Evolutionary conservation across 1,140 invertebrate genomes (phyloP).

Genomic region (Cydia splendana): DNA sequence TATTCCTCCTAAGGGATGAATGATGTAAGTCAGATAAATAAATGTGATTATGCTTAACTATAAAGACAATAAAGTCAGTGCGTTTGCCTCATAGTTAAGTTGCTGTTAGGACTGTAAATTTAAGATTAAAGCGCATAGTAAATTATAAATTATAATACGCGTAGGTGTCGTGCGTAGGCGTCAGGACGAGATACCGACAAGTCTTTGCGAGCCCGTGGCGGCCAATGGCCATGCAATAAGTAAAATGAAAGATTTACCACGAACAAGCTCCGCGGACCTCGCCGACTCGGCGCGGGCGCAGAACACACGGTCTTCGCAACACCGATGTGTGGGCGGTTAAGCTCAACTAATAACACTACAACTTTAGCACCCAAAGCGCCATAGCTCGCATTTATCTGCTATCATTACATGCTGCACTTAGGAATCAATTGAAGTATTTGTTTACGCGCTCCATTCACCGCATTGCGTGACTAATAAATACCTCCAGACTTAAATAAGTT

Average conservation of each 20-base stretch:
- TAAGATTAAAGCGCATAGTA: slow-evolving; percentile 1
- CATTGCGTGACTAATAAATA: slow-evolving; percentile 4
- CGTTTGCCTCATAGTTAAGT: background rate
- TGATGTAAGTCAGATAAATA: background rate
- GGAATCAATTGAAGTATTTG: background rate
- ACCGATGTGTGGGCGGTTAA: background rate
- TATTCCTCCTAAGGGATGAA: too few species aligned
- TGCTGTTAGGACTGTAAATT: background rate
- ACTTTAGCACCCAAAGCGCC: slow-evolving; percentile 20
- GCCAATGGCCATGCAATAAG: slow-evolving; percentile 24
- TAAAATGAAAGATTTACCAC: slow-evolving; percentile 27
- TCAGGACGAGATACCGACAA: slow-evolving; percentile 19
- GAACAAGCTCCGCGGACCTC: slow-evolving; percentile 15
- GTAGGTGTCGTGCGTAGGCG: slow-evolving; percentile 26
- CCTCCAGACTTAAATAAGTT: background rate
- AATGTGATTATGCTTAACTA: background rate
- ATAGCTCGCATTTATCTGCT: background rate
- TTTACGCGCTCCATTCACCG: background rate
- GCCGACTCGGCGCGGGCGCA: background rate
- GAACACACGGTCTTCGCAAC: background rate
- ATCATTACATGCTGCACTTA: background rate
- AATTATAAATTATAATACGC: slow-evolving; percentile 1
- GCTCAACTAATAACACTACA: slow-evolving; percentile 21
- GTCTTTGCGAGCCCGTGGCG: background rate
- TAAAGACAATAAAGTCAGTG: background rate